Evolutionary conservation across 2,888 invertebrate species (phyloP).

Genomic region (Diarsia dahlii): DNA sequence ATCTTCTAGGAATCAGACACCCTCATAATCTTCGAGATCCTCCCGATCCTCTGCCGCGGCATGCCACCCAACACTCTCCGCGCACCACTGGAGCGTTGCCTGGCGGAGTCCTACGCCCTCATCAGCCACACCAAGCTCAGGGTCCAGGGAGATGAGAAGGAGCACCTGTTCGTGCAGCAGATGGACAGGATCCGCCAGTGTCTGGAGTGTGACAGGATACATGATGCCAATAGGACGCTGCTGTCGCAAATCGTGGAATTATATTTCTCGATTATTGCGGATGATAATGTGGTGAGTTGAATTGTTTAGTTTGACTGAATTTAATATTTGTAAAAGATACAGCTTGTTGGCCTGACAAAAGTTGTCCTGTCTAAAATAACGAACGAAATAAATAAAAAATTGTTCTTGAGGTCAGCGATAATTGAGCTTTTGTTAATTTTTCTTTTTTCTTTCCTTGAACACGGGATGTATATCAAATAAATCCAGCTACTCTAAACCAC

Average conservation of each 20-base stretch:
- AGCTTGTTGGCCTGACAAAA: background rate
- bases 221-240: constrained; percentile 91
- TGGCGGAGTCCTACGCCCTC: constrained; percentile 79
- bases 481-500: background rate
- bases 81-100: constrained; percentile 88
- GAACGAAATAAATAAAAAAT: background rate
- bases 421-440: background rate
- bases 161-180: constrained; percentile 75
- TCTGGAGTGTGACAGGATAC: constrained; percentile 88
- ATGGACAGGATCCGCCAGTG: constrained; percentile 80
- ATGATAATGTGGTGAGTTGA: constrained; percentile 86
- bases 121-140: constrained; percentile 67
- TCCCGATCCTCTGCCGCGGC: constrained; percentile 90
- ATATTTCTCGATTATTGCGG: constrained; percentile 83
- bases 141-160: constrained; percentile 59
- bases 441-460: too few species aligned
- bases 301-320: too few species aligned
- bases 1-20: constrained; percentile 86
- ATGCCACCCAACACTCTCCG: constrained; percentile 90
- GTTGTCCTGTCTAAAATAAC: background rate
- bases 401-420: too few species aligned
- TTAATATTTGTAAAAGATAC: too few species aligned
- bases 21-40: constrained; percentile 85
- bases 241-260: constrained; percentile 87
- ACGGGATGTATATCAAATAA: too few species aligned